Percentiles rank a stretch among this genome's conserved stretches.
Conservation (phyloP, 1,140 invertebrate species). For the Ylistrum balloti region DNA sequence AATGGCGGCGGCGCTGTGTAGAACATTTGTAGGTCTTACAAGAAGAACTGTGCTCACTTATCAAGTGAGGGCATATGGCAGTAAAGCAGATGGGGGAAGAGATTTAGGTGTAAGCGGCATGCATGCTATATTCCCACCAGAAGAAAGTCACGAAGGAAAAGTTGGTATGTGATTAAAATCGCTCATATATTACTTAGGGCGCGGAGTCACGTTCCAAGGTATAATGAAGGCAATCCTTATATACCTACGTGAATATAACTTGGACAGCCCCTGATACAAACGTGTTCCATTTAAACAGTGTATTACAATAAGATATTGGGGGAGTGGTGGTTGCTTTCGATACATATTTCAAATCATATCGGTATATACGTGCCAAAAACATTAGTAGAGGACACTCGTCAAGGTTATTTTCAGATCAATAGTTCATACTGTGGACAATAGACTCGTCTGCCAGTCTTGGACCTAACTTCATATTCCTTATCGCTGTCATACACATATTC, state of each 20-base stretch:
- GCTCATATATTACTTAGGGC: neutral
- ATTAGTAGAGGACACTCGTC: neutral
- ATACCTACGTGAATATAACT: neutral
- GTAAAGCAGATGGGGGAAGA: neutral
- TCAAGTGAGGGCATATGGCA: neutral
- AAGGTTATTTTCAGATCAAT: constrained; percentile 23
- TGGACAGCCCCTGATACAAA: too few species aligned
- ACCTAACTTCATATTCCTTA: too few species aligned
- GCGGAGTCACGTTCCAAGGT: constrained; percentile 14
- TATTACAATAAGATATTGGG: neutral
- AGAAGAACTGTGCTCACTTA: constrained; percentile 1
- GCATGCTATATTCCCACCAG: neutral
- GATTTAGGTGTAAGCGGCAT: neutral
- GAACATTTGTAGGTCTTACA: neutral
- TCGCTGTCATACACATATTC: too few species aligned
- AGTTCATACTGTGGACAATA: neutral
- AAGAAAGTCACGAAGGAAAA: neutral
- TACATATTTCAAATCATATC: neutral
- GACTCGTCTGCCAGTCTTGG: neutral
- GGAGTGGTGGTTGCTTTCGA: neutral
- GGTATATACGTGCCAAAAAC: neutral
- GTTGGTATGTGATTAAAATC: neutral
- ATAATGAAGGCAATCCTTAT: neutral
- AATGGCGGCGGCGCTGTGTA: neutral
- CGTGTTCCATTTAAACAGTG: neutral